Evolutionary conservation across 92 coral and sea anemone species (phyloP).

Genomic region (Meandrina meandrites): DNA sequence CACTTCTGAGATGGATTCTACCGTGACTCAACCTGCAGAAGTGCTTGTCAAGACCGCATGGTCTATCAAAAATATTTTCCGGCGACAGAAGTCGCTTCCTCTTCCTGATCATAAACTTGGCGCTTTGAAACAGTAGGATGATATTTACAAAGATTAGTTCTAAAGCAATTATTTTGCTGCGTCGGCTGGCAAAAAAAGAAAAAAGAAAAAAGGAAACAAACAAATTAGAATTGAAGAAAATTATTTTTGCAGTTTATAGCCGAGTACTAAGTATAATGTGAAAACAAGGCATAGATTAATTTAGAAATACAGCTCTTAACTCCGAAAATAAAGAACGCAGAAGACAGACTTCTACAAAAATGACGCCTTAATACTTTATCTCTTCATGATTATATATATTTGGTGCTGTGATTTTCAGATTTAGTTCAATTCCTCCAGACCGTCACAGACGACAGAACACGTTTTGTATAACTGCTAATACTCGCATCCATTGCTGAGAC

Average conservation of each 20-base stretch:
- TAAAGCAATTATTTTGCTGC: background rate
- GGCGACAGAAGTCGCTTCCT: slow-evolving; percentile 39
- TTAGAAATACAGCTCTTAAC: background rate
- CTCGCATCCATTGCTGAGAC: too few relatives aligned
- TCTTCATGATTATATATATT: too few relatives aligned
- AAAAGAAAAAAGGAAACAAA: too few relatives aligned
- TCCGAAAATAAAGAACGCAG: background rate
- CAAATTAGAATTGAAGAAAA: background rate
- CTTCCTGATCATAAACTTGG: slow-evolving; percentile 21
- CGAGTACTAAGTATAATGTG: too few relatives aligned
- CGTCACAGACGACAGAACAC: too few relatives aligned
- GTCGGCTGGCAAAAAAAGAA: background rate
- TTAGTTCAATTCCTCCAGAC: too few relatives aligned
- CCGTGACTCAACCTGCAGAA: slow-evolving; percentile 41
- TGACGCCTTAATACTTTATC: too few relatives aligned
- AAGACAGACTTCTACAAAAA: background rate
- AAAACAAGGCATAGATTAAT: too few relatives aligned
- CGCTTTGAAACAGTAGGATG: slow-evolving; percentile 13
- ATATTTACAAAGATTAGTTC: background rate
- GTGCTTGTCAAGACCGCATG: slow-evolving; percentile 74
- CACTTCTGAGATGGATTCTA: background rate
- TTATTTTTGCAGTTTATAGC: background rate
- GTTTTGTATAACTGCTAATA: too few relatives aligned
- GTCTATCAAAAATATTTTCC: slow-evolving; percentile 65
- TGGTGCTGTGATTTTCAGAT: too few relatives aligned